These are phyloP conservation scores for Drosophila mayaguana DNA, from an alignment of 2,888 invertebrate genomes.

Conservation along the genomic window DNA sequence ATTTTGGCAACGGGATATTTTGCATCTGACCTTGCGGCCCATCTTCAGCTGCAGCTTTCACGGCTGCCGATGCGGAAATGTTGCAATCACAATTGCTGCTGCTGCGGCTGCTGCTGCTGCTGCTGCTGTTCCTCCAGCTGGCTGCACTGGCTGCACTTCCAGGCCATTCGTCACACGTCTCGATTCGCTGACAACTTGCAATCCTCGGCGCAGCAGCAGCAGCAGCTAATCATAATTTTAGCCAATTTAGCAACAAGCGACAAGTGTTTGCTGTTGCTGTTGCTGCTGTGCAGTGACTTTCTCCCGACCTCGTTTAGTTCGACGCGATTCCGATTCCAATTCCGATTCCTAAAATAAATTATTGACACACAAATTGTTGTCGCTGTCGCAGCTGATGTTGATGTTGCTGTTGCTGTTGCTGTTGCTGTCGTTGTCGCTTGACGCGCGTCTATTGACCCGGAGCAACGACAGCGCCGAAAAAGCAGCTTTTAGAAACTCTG, in stretches of 20 bases:
- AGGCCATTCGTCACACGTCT: slow-evolving; percentile 78
- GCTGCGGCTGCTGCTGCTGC: slow-evolving; percentile 12
- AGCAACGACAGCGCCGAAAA: slow-evolving; percentile 32
- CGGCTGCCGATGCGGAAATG: slow-evolving; percentile 63
- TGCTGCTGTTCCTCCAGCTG: slow-evolving; percentile 37
- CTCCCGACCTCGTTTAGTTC: slow-evolving; percentile 77
- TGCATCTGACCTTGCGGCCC: slow-evolving; percentile 47
- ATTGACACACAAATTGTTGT: slow-evolving; percentile 69
- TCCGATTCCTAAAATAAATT: slow-evolving; percentile 74
- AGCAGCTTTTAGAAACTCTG: slow-evolving; percentile 68
- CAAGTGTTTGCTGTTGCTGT: slow-evolving; percentile 55
- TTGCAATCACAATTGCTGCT: slow-evolving; percentile 34
- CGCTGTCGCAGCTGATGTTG: slow-evolving; percentile 22
- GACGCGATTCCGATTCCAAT: slow-evolving; percentile 56
- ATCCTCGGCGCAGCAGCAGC: slow-evolving; percentile 52
- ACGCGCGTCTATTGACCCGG: slow-evolving; percentile 70
- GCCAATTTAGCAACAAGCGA: slow-evolving; percentile 69
- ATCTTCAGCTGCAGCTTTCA: slow-evolving; percentile 35
- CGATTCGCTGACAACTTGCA: slow-evolving; percentile 73
- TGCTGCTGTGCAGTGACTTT: slow-evolving; percentile 65
- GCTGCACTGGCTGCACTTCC: slow-evolving; percentile 72
- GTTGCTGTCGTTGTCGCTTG: slow-evolving; percentile 30
- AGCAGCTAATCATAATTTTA: slow-evolving; percentile 68
- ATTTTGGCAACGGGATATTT: slow-evolving; percentile 18
- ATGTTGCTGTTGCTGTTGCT: slow-evolving; percentile 1